Conservation (phyloP, 2,888 invertebrate genomes). For the Drosophila dives region DNA sequence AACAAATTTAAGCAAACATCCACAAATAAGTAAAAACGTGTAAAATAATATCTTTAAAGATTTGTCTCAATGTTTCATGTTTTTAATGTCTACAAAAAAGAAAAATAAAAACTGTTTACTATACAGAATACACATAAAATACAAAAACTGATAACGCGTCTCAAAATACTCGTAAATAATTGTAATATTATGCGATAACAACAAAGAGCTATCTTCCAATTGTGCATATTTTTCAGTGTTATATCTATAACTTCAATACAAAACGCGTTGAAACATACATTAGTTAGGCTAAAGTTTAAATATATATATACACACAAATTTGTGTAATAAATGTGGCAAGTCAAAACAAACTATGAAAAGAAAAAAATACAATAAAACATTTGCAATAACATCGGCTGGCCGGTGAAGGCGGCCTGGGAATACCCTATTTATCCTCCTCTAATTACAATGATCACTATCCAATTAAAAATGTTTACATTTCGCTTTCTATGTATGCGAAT, state of each 20-base stretch:
- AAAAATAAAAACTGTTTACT: conserved; percentile 28
- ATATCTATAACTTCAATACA: conserved; percentile 33
- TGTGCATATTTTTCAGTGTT: conserved; percentile 77
- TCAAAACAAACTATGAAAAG: conserved; percentile 12
- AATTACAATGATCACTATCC: background rate
- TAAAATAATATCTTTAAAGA: conserved; percentile 31
- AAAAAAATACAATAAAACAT: conserved; percentile 18
- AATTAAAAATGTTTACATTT: conserved; percentile 1
- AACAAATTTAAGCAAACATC: conserved; percentile 4
- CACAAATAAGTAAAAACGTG: conserved; percentile 31
- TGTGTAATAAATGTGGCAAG: conserved; percentile 7
- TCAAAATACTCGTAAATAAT: conserved; percentile 40
- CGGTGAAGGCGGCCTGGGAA: conserved; percentile 35
- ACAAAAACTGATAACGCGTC: conserved; percentile 26
- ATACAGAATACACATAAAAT: conserved; percentile 28
- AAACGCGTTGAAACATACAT: conserved; percentile 34
- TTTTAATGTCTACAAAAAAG: conserved; percentile 50
- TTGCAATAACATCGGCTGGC: conserved; percentile 39
- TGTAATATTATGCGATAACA: conserved; percentile 54
- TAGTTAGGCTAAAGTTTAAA: conserved; percentile 70
- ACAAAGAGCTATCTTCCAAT: conserved; percentile 77
- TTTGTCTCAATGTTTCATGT: conserved; percentile 42
- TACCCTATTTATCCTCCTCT: conserved; percentile 1
- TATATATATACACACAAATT: conserved; percentile 27
- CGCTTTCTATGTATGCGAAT: conserved; percentile 1